A percentile compares a stretch with the other conserved stretches of the same genome.
These are phyloP conservation scores for Hypercompe scribonia DNA, from an alignment of 2,888 invertebrate genomes.

Conservation along the genomic window DNA sequence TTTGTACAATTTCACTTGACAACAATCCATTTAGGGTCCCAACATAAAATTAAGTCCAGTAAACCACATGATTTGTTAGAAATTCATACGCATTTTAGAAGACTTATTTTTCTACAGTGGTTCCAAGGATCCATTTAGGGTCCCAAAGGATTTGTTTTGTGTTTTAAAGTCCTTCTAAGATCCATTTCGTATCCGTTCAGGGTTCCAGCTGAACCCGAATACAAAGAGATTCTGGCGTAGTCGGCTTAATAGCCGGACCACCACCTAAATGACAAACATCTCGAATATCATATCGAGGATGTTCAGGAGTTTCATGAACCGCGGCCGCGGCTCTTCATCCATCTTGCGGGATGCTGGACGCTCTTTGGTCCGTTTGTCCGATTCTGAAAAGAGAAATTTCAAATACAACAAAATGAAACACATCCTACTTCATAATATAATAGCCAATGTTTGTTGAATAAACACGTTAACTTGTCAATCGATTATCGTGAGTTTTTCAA, in stretches of 20 bases:
- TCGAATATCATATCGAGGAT: slow-evolving; percentile 76
- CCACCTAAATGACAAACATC: slow-evolving; percentile 69
- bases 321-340: slow-evolving; percentile 65
- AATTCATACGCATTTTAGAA: not conserved
- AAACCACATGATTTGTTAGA: not conserved
- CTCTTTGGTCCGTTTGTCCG: slow-evolving; percentile 54
- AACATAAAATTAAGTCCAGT: not conserved
- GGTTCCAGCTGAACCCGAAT: slow-evolving; percentile 17
- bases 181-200: slow-evolving; percentile 1
- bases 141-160: not conserved
- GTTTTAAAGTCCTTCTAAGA: not conserved
- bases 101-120: not conserved
- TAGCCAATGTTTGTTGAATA: too few species aligned
- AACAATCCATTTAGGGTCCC: not conserved
- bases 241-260: slow-evolving; percentile 20
- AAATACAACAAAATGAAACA: not conserved
- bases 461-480: not conserved
- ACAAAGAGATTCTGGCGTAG: slow-evolving; percentile 9
- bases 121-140: not conserved
- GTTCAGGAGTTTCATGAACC: slow-evolving; percentile 66
- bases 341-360: slow-evolving; percentile 49
- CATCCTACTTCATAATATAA: not conserved
- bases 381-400: slow-evolving; percentile 53
- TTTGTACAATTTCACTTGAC: not conserved
- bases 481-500: not conserved